Conservation (phyloP, 2,888 invertebrate genomes). For the Resseliella maxima region DNA sequence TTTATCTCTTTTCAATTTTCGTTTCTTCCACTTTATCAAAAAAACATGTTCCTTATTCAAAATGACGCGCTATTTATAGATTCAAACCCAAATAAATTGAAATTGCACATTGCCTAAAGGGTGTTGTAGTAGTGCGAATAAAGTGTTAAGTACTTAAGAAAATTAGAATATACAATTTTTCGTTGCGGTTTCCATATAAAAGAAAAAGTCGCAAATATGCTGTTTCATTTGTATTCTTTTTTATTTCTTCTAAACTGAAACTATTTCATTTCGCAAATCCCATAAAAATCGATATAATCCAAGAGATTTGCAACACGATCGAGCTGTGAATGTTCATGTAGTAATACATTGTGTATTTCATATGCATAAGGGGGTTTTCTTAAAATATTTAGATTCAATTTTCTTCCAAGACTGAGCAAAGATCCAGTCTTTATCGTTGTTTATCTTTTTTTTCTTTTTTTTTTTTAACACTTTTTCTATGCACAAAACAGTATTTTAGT, state of each 20-base stretch:
- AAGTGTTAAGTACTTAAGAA: neutral
- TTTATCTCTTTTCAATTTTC: no score
- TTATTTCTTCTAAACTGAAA: constrained; percentile 7
- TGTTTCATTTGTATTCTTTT: neutral
- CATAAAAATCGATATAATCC: constrained; percentile 35
- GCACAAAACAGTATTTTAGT: neutral
- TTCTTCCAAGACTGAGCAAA: neutral
- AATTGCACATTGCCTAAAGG: neutral
- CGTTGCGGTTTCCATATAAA: neutral
- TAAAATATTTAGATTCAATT: constrained; percentile 38
- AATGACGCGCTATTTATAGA: no score
- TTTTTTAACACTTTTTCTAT: neutral
- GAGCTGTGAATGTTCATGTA: neutral
- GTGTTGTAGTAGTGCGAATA: neutral
- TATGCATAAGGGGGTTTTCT: neutral
- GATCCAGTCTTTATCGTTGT: no score
- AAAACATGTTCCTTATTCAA: no score
- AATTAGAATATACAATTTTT: neutral
- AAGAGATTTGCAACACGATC: neutral
- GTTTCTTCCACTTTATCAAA: no score
- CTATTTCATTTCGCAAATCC: constrained; percentile 38
- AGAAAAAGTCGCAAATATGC: neutral
- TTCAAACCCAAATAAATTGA: constrained; percentile 13
- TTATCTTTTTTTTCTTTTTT: neutral
- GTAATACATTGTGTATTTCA: neutral